Base-by-base conservation (phyloP, 2,797 vertebrate species). In the Lacerta agilis region DNA sequence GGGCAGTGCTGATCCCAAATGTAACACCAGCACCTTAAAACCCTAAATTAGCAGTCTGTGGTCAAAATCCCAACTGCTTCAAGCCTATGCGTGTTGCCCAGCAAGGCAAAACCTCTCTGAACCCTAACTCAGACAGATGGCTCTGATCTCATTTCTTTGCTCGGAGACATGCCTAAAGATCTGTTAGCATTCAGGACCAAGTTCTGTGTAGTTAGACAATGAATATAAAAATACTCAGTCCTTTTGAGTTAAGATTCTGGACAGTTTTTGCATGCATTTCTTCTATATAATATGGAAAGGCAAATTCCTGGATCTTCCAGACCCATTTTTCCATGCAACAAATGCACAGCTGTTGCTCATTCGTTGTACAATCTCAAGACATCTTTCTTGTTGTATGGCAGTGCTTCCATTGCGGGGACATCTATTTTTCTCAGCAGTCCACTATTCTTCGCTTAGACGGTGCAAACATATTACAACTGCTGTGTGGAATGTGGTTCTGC, bases 201-300 rank as follows among this genome's bases (percentile, higher is more conserved):
- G 71, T 55, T 76, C 3, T n/a, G 5, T 7, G 3, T 76, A n/a
- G 20, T 61, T 72, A 55, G 25, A 45, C 1, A 4, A 11, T 82
- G 66, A 4, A 8, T 45, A 25, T 45, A 69, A 82, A 76, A 77
- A n/a, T 67, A 67, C 18, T 33, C 49, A 25, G 33, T n/a, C 3
- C 25, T 76, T 43, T 66, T 77, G 58, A n/a, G 33, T 86, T 87
- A 76, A 87, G 15, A 73, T 41, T 82, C 36, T 75, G 23, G 55
- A 61, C 61, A 27, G 41, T 9, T 64, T 75, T 17, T 66, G 36
- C 17, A 18, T 87, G 7, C 69, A 18, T 82, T 38, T 75, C 29
- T 71, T 33, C 43, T 71, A 8, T 25, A 64, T 23, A 23, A 29
- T 49, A 71, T 36, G 25, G 72, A 76, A 77, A 77, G 45, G 25